phyloP scores from a whole-genome alignment of 2,797 vertebrate genomes.

The Melanotaenia nigrans region DNA sequence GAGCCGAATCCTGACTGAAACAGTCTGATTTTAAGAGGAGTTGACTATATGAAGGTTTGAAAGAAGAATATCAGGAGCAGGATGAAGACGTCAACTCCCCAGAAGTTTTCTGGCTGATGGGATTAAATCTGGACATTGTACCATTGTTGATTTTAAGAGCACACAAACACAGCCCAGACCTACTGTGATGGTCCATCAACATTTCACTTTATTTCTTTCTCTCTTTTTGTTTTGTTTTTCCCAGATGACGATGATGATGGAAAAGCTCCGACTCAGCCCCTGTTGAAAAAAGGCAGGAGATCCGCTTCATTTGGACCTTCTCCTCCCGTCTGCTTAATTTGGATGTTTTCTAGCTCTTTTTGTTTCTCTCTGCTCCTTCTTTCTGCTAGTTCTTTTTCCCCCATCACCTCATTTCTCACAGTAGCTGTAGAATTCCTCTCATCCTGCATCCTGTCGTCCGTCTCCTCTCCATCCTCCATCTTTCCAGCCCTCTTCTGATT shows the following conservation, averaged over 20 bases:
- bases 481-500: slow-evolving; percentile 21
- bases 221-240: slow-evolving; percentile 79
- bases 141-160: too few relatives aligned
- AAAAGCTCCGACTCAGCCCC: slow-evolving; percentile 93
- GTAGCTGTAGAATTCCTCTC: slow-evolving; percentile 9
- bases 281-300: slow-evolving; percentile 99
- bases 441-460: slow-evolving; percentile 39
- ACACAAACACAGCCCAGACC: too few relatives aligned
- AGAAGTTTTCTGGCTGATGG: too few relatives aligned
- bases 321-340: slow-evolving; percentile 26
- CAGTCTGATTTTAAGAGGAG: too few relatives aligned
- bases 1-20: too few relatives aligned
- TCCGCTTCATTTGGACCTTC: slow-evolving; percentile 69
- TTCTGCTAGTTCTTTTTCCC: slow-evolving; percentile 6
- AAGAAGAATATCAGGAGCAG: too few relatives aligned
- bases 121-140: too few relatives aligned
- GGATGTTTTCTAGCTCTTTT: slow-evolving; percentile 10
- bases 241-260: slow-evolving; percentile 95
- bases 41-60: too few relatives aligned
- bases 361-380: slow-evolving; percentile 12
- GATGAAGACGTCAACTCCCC: too few relatives aligned
- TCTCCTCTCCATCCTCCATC: slow-evolving; percentile 43
- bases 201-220: slow-evolving; percentile 78
- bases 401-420: slow-evolving; percentile 33
- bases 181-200: slow-evolving; percentile 17